phyloP scores from a whole-genome alignment of 2,113 vertebrate genomes.

The Camelus bactrianus region DNA sequence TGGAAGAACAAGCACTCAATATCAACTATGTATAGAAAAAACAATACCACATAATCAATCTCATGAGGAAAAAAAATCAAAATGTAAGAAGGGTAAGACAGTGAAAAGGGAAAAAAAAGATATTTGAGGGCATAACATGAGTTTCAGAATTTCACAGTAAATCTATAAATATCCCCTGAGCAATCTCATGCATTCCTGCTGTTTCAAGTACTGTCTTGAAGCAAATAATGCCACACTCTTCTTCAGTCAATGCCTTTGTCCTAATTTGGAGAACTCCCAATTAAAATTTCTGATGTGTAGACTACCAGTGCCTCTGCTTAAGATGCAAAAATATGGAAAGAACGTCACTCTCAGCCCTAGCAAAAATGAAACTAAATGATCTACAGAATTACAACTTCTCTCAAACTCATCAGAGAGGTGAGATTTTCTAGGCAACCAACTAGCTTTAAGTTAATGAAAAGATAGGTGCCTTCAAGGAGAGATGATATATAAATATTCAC shows the following conservation, averaged over 20 bases:
- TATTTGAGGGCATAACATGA: not conserved
- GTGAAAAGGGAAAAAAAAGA: not conserved
- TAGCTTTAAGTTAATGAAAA: not conserved
- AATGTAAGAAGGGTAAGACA: not conserved
- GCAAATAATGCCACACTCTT: not conserved
- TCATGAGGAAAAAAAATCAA: not conserved
- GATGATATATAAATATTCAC: not conserved
- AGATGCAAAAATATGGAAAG: not conserved
- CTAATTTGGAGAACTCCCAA: not conserved
- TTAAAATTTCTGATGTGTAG: not conserved
- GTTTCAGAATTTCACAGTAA: not conserved
- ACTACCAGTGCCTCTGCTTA: not conserved
- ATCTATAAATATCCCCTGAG: not conserved
- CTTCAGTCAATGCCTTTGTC: not conserved
- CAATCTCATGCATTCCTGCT: not conserved
- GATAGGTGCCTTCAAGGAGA: not conserved
- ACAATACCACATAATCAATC: not conserved
- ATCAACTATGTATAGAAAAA: not conserved
- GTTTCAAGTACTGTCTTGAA: slow-evolving; percentile 5
- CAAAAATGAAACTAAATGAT: not conserved
- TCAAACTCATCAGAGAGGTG: not conserved
- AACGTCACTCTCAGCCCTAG: not conserved
- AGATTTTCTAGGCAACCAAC: not conserved
- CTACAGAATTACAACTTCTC: not conserved
- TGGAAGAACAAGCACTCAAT: not conserved